A percentile compares a stretch with the other conserved stretches of the same genome.
Conservation (phyloP, 1,140 invertebrate genomes). For the Mizuhopecten yessoensis region DNA sequence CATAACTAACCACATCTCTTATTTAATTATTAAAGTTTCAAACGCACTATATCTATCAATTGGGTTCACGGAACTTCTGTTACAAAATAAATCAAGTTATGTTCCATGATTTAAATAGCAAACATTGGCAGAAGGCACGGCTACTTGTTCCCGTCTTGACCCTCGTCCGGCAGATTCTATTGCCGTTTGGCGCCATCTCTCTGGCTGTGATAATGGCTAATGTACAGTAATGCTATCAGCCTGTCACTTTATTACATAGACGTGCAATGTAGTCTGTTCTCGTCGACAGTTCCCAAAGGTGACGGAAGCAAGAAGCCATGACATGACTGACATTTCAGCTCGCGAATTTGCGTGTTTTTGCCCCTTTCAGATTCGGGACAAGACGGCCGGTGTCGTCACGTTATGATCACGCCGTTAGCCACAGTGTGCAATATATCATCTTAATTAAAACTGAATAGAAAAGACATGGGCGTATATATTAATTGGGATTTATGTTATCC, state of each 20-base stretch:
- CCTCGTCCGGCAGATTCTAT: not conserved
- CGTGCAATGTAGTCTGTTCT: not conserved
- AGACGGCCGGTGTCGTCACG: not conserved
- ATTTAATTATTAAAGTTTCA: too few relatives aligned
- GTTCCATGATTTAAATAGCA: too few relatives aligned
- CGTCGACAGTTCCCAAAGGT: not conserved
- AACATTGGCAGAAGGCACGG: too few relatives aligned
- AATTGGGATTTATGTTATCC: not conserved
- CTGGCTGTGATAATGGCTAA: slow-evolving; percentile 6
- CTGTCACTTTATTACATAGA: slow-evolving; percentile 33
- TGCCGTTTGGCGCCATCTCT: not conserved
- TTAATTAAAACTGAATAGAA: slow-evolving; percentile 12
- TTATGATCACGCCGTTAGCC: not conserved
- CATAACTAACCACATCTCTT: too few relatives aligned
- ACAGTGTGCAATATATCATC: not conserved
- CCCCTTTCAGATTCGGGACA: not conserved
- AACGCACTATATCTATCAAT: too few relatives aligned
- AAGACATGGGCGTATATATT: not conserved
- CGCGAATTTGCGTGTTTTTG: not conserved
- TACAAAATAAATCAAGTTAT: too few relatives aligned
- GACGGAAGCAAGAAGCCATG: not conserved
- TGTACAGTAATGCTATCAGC: not conserved
- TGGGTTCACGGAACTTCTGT: too few relatives aligned
- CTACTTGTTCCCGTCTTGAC: not conserved
- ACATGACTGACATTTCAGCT: slow-evolving; percentile 7